A percentile compares a stretch with the other conserved stretches of the same genome.
Evolutionary conservation across 2,113 vertebrate species (phyloP).

Genomic region (Scortum barcoo): DNA sequence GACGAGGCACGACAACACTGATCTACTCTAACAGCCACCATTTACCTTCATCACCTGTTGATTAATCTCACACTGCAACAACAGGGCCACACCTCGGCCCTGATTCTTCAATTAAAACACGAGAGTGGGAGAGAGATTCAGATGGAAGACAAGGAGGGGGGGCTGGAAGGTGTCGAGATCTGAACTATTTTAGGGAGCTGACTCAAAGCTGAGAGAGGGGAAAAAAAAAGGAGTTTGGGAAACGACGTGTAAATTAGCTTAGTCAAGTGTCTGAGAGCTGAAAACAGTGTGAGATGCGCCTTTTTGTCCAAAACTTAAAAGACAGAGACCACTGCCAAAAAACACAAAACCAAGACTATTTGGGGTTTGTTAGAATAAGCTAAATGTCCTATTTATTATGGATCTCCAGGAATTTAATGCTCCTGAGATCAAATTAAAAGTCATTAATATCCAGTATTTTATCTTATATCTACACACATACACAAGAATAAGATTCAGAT

Average conservation of each 20-base stretch:
- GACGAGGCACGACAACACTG: conserved; percentile 8
- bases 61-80: neutral
- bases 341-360: neutral
- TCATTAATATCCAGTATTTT: neutral
- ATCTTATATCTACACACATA: neutral
- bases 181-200: conserved; percentile 5
- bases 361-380: neutral
- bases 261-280: conserved; percentile 29
- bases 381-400: neutral
- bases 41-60: conserved; percentile 29
- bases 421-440: neutral
- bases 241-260: conserved; percentile 48
- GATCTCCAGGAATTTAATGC: too few relatives aligned
- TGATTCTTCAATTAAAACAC: neutral
- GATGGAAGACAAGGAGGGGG: neutral
- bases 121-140: neutral
- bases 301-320: conserved; percentile 15
- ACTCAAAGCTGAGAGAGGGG: neutral
- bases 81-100: neutral
- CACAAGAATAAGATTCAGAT: neutral
- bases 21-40: conserved; percentile 30
- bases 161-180: neutral
- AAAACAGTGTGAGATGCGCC: neutral
- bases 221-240: neutral
- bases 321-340: neutral